Evolutionary conservation across 2,797 vertebrate genomes (phyloP).

Genomic region (Pangasius krempfi): DNA sequence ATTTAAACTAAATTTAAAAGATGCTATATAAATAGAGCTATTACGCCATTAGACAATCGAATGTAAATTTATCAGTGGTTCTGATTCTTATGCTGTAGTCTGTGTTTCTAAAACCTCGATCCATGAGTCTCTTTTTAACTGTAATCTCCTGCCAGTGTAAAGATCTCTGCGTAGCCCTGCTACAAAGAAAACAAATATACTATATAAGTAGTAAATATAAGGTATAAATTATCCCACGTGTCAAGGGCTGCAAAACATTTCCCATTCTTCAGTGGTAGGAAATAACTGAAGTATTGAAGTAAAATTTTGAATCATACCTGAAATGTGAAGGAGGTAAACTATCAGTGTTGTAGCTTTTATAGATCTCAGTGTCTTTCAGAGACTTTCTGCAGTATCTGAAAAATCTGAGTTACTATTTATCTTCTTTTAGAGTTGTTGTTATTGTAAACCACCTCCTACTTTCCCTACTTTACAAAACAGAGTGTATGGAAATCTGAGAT

Average conservation of each 20-base stretch:
- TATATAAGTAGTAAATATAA: no score
- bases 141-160: neutral
- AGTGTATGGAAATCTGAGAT: neutral
- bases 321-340: neutral
- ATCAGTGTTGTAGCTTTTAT: neutral
- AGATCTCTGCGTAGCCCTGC: neutral
- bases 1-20: neutral
- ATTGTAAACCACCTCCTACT: neutral
- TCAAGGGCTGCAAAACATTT: neutral
- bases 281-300: neutral
- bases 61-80: neutral
- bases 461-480: constrained; percentile 10
- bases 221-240: neutral
- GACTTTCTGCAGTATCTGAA: neutral
- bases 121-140: neutral
- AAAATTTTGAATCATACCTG: neutral
- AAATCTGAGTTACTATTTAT: neutral
- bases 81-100: neutral
- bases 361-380: neutral
- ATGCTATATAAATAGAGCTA: no score
- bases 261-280: neutral
- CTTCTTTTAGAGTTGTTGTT: neutral
- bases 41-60: no score
- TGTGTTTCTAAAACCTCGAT: neutral
- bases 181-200: neutral